Base-by-base conservation (phyloP, 2,888 invertebrate genomes). In the Lapara coniferarum region DNA sequence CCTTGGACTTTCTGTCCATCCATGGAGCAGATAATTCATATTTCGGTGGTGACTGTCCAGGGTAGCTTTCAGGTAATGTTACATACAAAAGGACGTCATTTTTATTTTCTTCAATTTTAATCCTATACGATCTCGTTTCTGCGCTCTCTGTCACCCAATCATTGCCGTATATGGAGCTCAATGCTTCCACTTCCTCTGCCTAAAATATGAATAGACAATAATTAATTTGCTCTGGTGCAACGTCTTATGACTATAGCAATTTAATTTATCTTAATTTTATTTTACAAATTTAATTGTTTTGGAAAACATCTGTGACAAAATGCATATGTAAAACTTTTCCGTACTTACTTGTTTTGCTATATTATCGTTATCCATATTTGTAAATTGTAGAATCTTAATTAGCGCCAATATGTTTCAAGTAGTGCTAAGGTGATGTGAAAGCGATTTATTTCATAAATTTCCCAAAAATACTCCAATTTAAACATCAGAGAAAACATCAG, bases 1-100 rank as follows among this genome's bases (percentile, higher is more conserved):
- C 88, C 81, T 96, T 96, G 56, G 94, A 93, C 56, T 93, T 88
- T 68, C 95, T 92, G 67, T 94, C 92, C 85, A 97, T 92, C 94
- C 95, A 95, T 0, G 97, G 97, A 0, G 97, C 97, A 68, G 96
- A 96, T 55, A 97, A 80, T 80, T 96, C 95, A 84, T 95, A 97
- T 73, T 91, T 93, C 0, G 97, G 97, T 2, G 97, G 96, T 0
- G 94, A 86, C 51, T 88, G 78, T 1, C 92, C 90, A 0, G 97
- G 97, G 84, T 97, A 97, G 51, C 95, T 94, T 8, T 90, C 82
- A 16, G 95, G 95, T 84, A 97, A 89, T 16, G 95, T 96, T 46
- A 97, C 91, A 81, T 95, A 95, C n/a, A 96, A 83, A 70, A 91
- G 92, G 0, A 95, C 95, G 76, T 94, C 91, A 73, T 90, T 89